A percentile compares a stretch with the other conserved stretches of the same genome.
These are phyloP conservation scores for Macrosiphum euphorbiae DNA, from an alignment of 2,888 invertebrate genomes.

Conservation along the genomic window DNA sequence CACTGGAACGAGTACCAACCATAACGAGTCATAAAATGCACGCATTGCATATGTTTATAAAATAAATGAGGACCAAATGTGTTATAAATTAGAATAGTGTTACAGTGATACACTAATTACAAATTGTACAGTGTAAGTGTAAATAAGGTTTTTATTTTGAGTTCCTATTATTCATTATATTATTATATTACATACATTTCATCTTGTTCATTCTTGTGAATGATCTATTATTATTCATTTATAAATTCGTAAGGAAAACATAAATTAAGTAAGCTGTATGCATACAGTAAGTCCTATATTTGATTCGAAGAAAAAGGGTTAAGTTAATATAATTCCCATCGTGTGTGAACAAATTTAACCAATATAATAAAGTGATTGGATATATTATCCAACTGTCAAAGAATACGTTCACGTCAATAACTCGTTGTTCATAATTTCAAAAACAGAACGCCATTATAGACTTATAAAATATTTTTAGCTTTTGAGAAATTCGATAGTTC, in stretches of 20 bases:
- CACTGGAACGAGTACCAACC: not conserved
- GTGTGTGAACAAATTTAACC: not conserved
- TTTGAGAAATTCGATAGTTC: slow-evolving; percentile 9
- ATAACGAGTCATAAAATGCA: not conserved
- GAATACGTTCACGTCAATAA: not conserved
- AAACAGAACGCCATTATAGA: not conserved
- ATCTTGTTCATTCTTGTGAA: not conserved
- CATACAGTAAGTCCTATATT: not conserved
- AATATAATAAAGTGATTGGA: not conserved
- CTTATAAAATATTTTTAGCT: not conserved
- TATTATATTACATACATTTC: not conserved
- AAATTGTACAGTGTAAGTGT: too few relatives aligned
- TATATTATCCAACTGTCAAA: not conserved
- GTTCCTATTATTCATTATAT: not conserved
- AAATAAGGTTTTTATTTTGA: not conserved
- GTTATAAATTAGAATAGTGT: not conserved
- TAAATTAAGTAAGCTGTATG: not conserved
- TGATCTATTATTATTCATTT: not conserved
- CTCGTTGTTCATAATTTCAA: not conserved
- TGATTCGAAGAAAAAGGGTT: not conserved
- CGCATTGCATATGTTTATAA: not conserved
- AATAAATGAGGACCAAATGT: not conserved
- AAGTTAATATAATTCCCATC: not conserved
- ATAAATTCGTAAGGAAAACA: not conserved
- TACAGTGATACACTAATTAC: not conserved